These are phyloP conservation scores for Bursaphelenchus okinawaensis DNA, from an alignment of 2,888 invertebrate species.

Conservation along the genomic window DNA sequence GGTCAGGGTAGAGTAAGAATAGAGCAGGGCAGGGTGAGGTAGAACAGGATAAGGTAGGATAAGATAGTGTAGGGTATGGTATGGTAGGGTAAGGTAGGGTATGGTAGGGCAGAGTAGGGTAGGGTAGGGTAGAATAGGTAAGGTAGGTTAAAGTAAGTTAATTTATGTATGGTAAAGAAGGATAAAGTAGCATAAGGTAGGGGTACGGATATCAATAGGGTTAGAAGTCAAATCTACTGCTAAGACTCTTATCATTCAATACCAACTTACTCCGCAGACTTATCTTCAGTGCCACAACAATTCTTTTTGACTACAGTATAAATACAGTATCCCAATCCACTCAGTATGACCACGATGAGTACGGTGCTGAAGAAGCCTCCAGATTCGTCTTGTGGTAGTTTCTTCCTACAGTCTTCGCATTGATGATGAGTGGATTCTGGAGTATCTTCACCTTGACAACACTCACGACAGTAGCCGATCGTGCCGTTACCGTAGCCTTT, in stretches of 20 bases:
- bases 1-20: too few relatives aligned
- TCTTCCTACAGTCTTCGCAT: conserved; percentile 11
- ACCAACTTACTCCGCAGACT: neutral
- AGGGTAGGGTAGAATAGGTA: too few relatives aligned
- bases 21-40: too few relatives aligned
- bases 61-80: too few relatives aligned
- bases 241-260: too few relatives aligned
- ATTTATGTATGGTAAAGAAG: neutral
- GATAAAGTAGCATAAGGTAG: neutral
- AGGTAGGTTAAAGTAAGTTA: too few relatives aligned
- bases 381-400: neutral
- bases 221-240: too few relatives aligned
- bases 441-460: conserved; percentile 36
- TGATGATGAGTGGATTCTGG: conserved; percentile 12
- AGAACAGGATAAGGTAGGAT: too few relatives aligned
- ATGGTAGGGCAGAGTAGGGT: too few relatives aligned
- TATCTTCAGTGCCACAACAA: neutral
- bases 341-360: neutral
- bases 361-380: neutral
- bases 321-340: conserved; percentile 4
- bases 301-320: neutral
- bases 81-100: too few relatives aligned
- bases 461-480: conserved; percentile 52
- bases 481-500: conserved; percentile 45
- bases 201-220: too few relatives aligned